Conservation (phyloP, 2,888 invertebrate genomes). For the Sarcophaga rosellei region DNA sequence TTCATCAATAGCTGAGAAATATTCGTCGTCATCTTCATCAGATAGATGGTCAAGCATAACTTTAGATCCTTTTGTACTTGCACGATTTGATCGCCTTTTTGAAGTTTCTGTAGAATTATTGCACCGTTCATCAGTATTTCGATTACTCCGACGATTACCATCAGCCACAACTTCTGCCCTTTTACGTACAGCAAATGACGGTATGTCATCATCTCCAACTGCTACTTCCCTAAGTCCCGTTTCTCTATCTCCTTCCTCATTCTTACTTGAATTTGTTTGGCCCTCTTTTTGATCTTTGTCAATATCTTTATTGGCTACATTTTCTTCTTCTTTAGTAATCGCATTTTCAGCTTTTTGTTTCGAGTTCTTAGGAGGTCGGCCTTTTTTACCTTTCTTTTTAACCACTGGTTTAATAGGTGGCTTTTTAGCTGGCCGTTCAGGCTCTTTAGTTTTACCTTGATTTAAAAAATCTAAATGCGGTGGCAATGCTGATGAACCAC, state of each 20-base stretch:
- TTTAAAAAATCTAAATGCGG: constrained; percentile 87
- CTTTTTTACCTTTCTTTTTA: constrained; percentile 70
- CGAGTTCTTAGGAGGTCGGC: constrained; percentile 73
- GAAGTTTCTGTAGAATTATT: constrained; percentile 72
- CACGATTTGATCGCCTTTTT: constrained; percentile 78
- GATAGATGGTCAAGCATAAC: constrained; percentile 70
- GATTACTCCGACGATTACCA: constrained; percentile 80
- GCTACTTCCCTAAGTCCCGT: constrained; percentile 6
- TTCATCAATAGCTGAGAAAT: constrained; percentile 74
- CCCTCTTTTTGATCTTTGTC: constrained; percentile 70
- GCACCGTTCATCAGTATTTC: constrained; percentile 73
- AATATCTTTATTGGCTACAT: constrained; percentile 66
- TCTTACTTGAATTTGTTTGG: constrained; percentile 19
- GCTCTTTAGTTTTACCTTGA: constrained; percentile 78
- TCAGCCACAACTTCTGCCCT: constrained; percentile 82
- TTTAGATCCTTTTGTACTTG: constrained; percentile 72
- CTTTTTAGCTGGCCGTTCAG: constrained; percentile 69
- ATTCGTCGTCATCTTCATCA: constrained; percentile 74
- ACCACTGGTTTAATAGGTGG: constrained; percentile 58
- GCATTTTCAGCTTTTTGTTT: constrained; percentile 76
- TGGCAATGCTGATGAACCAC: constrained; percentile 88
- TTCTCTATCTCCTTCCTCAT: constrained; percentile 15
- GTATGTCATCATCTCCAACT: constrained; percentile 69
- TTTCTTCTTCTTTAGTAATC: constrained; percentile 74
- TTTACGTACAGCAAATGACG: constrained; percentile 83